Conservation (phyloP, 2,113 vertebrate genomes). For the Carettochelys insculpta region DNA sequence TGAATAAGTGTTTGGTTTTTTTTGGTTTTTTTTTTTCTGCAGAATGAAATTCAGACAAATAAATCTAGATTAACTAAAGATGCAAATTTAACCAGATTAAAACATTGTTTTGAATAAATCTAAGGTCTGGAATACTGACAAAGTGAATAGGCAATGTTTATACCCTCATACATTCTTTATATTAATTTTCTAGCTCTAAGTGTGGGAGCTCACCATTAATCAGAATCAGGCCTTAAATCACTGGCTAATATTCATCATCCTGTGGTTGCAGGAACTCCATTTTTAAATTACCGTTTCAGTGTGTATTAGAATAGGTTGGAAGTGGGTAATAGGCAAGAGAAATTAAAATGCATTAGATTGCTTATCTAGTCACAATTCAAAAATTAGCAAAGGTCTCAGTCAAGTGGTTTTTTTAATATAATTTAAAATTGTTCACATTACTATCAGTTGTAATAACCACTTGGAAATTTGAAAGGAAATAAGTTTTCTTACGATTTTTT, state of each 20-base stretch:
- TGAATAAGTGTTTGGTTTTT: background rate
- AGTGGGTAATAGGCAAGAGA: background rate
- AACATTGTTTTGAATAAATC: background rate
- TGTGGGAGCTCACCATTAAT: background rate
- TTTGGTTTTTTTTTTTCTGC: no score
- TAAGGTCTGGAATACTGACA: background rate
- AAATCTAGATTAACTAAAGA: background rate
- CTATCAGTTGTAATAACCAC: background rate
- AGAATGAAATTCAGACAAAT: background rate
- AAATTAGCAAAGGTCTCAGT: background rate
- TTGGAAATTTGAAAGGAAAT: background rate
- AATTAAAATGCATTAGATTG: background rate
- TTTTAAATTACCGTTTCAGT: background rate
- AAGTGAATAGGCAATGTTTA: background rate
- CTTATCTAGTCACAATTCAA: background rate
- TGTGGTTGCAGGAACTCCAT: background rate
- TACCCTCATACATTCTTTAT: background rate
- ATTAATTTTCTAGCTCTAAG: background rate
- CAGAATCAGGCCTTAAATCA: background rate
- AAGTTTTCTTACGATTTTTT: background rate
- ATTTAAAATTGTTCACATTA: background rate
- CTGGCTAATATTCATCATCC: background rate
- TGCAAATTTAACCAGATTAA: background rate
- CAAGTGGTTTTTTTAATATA: background rate
- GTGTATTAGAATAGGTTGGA: background rate